Conservation (phyloP, 2,797 vertebrate species). For the Chelidonichthys spinosus region DNA sequence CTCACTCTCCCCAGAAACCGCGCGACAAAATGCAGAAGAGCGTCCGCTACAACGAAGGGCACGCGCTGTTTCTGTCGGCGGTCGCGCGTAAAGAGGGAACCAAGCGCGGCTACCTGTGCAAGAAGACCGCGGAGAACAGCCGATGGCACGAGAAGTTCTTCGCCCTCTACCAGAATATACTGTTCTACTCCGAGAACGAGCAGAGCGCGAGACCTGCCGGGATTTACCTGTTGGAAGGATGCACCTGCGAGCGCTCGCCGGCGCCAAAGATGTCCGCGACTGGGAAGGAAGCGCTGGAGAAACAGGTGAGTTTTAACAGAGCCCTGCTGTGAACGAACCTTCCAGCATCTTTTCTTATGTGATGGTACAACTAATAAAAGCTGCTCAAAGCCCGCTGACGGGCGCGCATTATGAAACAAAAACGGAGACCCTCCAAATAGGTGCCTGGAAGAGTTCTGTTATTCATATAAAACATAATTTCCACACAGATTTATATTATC, state of each 20-base stretch:
- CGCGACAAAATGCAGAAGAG: constrained; percentile 91
- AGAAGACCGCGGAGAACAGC: constrained; percentile 92
- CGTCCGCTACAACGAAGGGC: constrained; percentile 94
- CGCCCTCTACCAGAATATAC: constrained; percentile 92
- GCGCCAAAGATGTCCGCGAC: constrained; percentile 88
- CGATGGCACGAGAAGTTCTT: constrained; percentile 96
- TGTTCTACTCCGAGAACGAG: constrained; percentile 97
- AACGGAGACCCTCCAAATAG: too few species aligned
- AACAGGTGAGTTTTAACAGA: constrained; percentile 67
- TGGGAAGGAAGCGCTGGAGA: constrained; percentile 89
- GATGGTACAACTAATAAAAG: neutral
- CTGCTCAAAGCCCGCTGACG: neutral
- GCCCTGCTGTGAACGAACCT: neutral
- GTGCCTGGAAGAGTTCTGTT: neutral
- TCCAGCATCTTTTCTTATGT: neutral
- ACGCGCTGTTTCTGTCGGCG: constrained; percentile 91
- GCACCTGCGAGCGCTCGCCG: constrained; percentile 91
- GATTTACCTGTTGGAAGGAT: constrained; percentile 95
- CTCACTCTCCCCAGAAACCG: neutral
- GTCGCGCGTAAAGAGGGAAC: constrained; percentile 92
- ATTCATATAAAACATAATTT: neutral
- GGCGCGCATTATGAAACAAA: neutral
- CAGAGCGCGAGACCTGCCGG: constrained; percentile 92
- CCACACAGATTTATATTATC: neutral
- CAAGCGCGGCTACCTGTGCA: constrained; percentile 91